phyloP scores from a whole-genome alignment of 2,797 vertebrate genomes.

The Clarias pachynema region DNA sequence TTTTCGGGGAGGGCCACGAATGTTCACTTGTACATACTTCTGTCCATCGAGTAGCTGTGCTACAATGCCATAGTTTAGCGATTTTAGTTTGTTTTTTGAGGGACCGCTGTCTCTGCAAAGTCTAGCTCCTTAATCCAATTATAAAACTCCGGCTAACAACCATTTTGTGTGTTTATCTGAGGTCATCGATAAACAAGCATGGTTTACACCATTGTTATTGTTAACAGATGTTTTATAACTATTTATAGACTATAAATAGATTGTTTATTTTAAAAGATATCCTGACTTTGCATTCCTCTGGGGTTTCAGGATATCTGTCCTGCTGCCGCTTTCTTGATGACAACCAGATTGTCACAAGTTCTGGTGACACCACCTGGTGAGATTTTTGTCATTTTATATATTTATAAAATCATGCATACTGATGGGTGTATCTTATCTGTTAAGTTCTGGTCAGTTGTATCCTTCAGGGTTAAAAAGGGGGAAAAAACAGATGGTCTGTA shows the following conservation, averaged over 20 bases:
- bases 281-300: constrained; percentile 37
- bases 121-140: neutral
- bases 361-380: constrained; percentile 99
- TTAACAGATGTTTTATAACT: neutral
- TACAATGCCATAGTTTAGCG: neutral
- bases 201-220: neutral
- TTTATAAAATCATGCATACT: too few species aligned
- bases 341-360: constrained; percentile 99
- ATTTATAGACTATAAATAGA: neutral
- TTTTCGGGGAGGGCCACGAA: neutral
- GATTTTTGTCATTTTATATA: constrained; percentile 47
- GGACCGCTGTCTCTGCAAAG: neutral
- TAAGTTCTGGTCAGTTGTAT: too few species aligned
- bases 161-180: neutral
- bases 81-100: neutral
- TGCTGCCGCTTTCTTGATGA: constrained; percentile 99
- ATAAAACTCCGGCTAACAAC: too few species aligned
- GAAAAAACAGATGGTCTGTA: too few species aligned
- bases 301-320: constrained; percentile 90
- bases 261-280: neutral
- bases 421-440: neutral
- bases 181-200: neutral
- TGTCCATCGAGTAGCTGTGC: neutral
- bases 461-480: neutral
- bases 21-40: neutral